phyloP scores from a whole-genome alignment of 2,797 vertebrate species.

The Microctenopoma steveboyesi region DNA sequence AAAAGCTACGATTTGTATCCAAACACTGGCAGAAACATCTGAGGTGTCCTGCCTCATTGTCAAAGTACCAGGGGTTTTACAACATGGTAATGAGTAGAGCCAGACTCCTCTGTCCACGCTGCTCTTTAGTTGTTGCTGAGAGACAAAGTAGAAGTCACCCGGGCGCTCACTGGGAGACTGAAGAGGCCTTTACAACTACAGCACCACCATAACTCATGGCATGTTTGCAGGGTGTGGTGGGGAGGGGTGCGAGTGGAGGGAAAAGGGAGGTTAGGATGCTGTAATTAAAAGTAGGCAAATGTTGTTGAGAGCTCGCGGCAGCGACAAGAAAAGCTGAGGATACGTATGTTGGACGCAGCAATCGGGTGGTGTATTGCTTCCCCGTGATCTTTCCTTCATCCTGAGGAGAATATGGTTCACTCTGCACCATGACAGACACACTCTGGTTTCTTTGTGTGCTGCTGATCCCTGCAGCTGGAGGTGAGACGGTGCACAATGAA shows the following conservation, averaged over 20 bases:
- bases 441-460: slow-evolving; percentile 53
- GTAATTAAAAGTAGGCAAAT: not conserved
- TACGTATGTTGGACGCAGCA: not conserved
- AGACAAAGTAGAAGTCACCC: slow-evolving; percentile 79
- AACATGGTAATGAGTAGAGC: slow-evolving; percentile 77
- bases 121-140: slow-evolving; percentile 76
- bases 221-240: slow-evolving; percentile 7
- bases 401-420: slow-evolving; percentile 7
- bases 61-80: slow-evolving; percentile 62
- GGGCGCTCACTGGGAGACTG: slow-evolving; percentile 51
- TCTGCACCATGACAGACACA: slow-evolving; percentile 31
- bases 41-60: slow-evolving; percentile 31
- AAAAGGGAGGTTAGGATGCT: not conserved
- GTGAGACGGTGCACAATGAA: slow-evolving; percentile 45
- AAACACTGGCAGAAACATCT: not conserved
- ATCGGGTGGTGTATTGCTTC: not conserved
- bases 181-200: slow-evolving; percentile 58
- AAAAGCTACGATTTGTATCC: not conserved
- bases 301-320: not conserved
- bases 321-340: slow-evolving; percentile 9
- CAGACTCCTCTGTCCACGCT: slow-evolving; percentile 59
- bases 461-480: slow-evolving; percentile 44
- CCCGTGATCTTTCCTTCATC: not conserved
- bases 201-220: slow-evolving; percentile 70
- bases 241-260: slow-evolving; percentile 9